Evolutionary conservation across 2,888 invertebrate species (phyloP), one percentile per base, ranked within the genome.

Genomic region (Syrphus vitripennis): DNA sequence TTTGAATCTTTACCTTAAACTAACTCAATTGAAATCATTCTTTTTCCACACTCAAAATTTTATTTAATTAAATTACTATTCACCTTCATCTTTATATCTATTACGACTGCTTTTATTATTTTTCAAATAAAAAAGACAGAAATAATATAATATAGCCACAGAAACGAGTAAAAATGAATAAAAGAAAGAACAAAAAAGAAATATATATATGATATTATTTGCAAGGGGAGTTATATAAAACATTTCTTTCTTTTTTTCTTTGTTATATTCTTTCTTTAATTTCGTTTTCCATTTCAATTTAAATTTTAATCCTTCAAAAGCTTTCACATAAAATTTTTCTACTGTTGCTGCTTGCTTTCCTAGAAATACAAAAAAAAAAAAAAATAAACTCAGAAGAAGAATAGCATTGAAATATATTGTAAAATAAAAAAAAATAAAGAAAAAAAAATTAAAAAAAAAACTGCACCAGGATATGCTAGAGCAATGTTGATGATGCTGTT

Each of bases 271-370:
- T 34, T 50, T 34, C 50, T 50, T 84, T 81, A 84, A 84, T 84
- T 80, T 80, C 80, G 80, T 84, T 80, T 84, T 84, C 84, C 84
- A 84, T 75, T 84, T 81, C 81, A 84, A 84, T 84, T 84, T 84
- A 80, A 81, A 81, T 80, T 84, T 84, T 84, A 84, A 84, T 84
- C 81, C 81, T 76, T 84, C 84, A 84, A 84, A 81, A 84, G 84
- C 84, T 84, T 84, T 84, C 84, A 80, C 71, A 76, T 79, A 75
- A 76, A 76, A 80, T 84, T 53, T 67, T 76, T 86, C 77, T 86
- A 29, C 72, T 82, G 40, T 80, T 79, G 53, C 65, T 79, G 59
- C 34, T 67, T 83, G 48, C 12, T 87, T 45, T 57, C 48, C 63
- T 26, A 55, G 42, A 50, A 76, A 53, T 82, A 74, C 45, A 87